Evolutionary conservation across 2,888 invertebrate genomes (phyloP).

Genomic region (Coecobrya sp.): DNA sequence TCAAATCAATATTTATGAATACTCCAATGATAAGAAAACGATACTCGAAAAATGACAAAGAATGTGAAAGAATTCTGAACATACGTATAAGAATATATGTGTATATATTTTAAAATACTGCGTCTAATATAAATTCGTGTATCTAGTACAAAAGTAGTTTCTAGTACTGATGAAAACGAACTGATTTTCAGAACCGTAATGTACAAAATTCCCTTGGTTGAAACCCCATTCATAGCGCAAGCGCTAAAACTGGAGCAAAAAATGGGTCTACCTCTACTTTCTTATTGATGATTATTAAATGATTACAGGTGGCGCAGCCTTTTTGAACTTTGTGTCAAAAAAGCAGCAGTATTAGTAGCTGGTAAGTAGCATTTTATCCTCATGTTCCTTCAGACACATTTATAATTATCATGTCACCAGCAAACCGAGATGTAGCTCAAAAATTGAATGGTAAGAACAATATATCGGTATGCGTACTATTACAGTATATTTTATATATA

Average conservation of each 20-base stretch:
- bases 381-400: constrained; percentile 39
- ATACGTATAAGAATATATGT: too few species aligned
- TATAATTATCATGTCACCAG: constrained; percentile 76
- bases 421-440: background rate
- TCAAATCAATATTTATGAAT: too few species aligned
- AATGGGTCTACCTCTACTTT: background rate
- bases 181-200: too few species aligned
- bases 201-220: too few species aligned
- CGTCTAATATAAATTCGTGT: too few species aligned
- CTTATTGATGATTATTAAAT: constrained; percentile 53
- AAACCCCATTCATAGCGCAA: too few species aligned
- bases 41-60: too few species aligned
- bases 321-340: background rate
- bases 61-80: too few species aligned
- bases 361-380: constrained; percentile 34
- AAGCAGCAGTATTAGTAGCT: constrained; percentile 5
- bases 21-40: too few species aligned
- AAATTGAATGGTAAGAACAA: background rate
- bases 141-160: too few species aligned
- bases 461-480: background rate
- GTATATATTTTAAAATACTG: too few species aligned
- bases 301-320: constrained; percentile 58
- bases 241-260: background rate
- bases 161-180: too few species aligned
- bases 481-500: background rate